phyloP scores from a whole-genome alignment of 2,113 vertebrate species.

The Sinocyclocheilus anshuiensis region DNA sequence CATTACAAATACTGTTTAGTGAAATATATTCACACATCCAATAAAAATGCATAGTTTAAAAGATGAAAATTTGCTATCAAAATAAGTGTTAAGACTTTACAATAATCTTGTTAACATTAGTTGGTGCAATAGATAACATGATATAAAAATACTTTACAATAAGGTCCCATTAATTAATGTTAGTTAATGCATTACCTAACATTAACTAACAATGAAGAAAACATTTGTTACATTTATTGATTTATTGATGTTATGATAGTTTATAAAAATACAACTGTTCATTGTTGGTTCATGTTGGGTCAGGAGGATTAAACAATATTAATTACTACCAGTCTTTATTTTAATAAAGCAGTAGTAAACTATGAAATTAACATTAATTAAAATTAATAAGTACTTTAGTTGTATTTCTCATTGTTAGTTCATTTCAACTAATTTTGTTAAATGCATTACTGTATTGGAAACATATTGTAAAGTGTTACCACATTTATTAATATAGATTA shows the following conservation, averaged over 20 bases:
- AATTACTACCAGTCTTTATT: not conserved
- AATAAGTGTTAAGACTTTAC: too few relatives aligned
- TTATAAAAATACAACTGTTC: not conserved
- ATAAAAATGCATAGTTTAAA: not conserved
- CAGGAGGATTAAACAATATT: not conserved
- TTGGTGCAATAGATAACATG: not conserved
- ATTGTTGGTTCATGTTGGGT: not conserved
- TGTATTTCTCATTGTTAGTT: not conserved
- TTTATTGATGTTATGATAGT: not conserved
- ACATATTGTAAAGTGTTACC: not conserved
- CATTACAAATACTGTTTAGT: not conserved
- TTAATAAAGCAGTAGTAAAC: not conserved
- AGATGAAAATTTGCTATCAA: too few relatives aligned
- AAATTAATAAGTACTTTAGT: not conserved
- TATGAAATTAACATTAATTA: not conserved
- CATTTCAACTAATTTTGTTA: not conserved
- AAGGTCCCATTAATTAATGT: not conserved
- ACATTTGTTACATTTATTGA: not conserved
- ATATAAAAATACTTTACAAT: not conserved
- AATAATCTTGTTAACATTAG: too few relatives aligned
- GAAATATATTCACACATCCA: not conserved
- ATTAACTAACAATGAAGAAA: not conserved
- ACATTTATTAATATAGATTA: not conserved
- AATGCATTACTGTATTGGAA: not conserved
- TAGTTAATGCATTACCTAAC: not conserved